These are phyloP conservation scores for Rhea americana DNA, from an alignment of 2,113 vertebrate species.

Conservation along the genomic window DNA sequence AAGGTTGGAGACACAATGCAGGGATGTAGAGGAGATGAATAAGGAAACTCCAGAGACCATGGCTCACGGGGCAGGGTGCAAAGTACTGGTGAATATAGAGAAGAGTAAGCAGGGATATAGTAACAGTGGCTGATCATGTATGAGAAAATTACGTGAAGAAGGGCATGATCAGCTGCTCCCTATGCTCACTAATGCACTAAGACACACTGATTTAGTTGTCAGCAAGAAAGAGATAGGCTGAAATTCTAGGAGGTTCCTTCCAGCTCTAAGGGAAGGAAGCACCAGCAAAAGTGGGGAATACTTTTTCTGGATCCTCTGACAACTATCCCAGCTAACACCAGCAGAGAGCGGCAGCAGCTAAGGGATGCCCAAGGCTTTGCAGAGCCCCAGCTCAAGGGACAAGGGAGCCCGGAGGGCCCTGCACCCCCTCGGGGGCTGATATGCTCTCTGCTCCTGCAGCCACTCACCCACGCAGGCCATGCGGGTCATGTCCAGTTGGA, in stretches of 20 bases:
- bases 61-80: not conserved
- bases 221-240: not conserved
- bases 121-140: not conserved
- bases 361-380: not conserved
- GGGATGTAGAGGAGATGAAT: not conserved
- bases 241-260: not conserved
- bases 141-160: not conserved
- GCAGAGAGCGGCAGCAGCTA: conserved; percentile 39
- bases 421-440: not conserved
- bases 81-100: not conserved
- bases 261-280: accelerated
- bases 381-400: not conserved
- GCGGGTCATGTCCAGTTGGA: conserved; percentile 83
- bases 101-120: not conserved
- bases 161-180: not conserved
- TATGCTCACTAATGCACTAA: not conserved
- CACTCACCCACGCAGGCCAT: conserved; percentile 87
- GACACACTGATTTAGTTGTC: not conserved
- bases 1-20: not conserved
- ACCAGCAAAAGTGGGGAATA: not conserved
- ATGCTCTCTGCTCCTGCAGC: not conserved
- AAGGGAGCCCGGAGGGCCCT: not conserved
- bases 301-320: not conserved
- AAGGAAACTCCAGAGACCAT: not conserved
- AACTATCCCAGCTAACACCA: not conserved